Evolutionary conservation across 2,888 invertebrate genomes (phyloP).

Genomic region (Ariolimax columbianus): DNA sequence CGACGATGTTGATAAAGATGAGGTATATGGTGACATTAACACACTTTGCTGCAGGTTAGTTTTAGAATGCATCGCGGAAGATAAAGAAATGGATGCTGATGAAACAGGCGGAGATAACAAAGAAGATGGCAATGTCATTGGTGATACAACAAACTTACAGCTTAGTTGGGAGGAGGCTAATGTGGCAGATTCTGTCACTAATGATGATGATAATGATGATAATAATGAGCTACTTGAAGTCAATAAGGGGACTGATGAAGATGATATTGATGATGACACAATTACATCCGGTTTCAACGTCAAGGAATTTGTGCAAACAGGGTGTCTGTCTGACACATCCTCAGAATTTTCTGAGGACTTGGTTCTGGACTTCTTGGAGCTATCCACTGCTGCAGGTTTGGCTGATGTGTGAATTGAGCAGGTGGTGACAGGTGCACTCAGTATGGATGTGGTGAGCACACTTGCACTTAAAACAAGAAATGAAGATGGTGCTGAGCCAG

Average conservation of each 20-base stretch:
- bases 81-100: constrained; percentile 23
- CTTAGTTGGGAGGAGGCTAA: neutral
- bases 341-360: neutral
- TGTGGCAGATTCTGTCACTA: neutral
- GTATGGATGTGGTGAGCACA: constrained; percentile 43
- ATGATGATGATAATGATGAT: constrained; percentile 9
- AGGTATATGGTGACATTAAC: constrained; percentile 18
- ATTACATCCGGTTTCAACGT: constrained; percentile 22
- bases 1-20: constrained; percentile 20
- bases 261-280: constrained; percentile 10
- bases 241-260: constrained; percentile 29
- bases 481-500: constrained; percentile 21
- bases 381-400: constrained; percentile 40
- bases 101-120: constrained; percentile 28
- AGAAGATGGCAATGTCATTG: constrained; percentile 16
- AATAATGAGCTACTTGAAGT: constrained; percentile 2
- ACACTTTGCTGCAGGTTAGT: constrained; percentile 31
- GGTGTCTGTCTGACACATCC: constrained; percentile 17
- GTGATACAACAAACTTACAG: constrained; percentile 30
- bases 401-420: constrained; percentile 30
- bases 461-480: constrained; percentile 23
- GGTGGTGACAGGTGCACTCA: constrained; percentile 34
- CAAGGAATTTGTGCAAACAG: constrained; percentile 41
- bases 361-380: neutral
- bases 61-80: constrained; percentile 15